These are phyloP conservation scores for Cisticola juncidis DNA, from an alignment of 2,113 vertebrate species.

Conservation along the genomic window DNA sequence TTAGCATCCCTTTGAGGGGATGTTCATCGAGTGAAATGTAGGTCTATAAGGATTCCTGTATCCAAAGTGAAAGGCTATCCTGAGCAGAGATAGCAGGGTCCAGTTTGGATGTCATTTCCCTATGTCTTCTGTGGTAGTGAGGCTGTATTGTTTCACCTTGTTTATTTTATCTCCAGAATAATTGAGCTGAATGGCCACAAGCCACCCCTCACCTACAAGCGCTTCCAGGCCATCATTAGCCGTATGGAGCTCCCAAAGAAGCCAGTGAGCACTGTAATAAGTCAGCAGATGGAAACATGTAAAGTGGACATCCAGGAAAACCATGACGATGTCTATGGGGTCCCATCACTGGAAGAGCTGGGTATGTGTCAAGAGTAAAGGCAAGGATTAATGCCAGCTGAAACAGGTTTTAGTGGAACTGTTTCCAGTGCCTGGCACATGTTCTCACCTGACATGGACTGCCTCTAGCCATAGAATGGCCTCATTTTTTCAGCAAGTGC, in stretches of 20 bases:
- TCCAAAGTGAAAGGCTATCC: neutral
- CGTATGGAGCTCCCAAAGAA: slow-evolving; percentile 91
- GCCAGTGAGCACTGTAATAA: slow-evolving; percentile 81
- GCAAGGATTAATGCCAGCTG: neutral
- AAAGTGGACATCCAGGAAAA: slow-evolving; percentile 82
- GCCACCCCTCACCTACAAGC: slow-evolving; percentile 94
- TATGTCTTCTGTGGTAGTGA: neutral
- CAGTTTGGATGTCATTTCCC: neutral
- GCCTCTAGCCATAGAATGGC: neutral
- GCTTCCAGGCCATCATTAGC: slow-evolving; percentile 93
- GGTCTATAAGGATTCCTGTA: neutral
- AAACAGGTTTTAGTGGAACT: neutral
- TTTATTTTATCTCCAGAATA: slow-evolving; percentile 79
- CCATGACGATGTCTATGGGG: slow-evolving; percentile 88
- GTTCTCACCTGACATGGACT: neutral
- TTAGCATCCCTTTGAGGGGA: neutral
- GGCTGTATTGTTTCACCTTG: neutral
- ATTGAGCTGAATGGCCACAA: slow-evolving; percentile 93
- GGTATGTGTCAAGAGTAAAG: slow-evolving; percentile 70
- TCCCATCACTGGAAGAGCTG: slow-evolving; percentile 93
- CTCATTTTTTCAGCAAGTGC: neutral
- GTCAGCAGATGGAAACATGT: slow-evolving; percentile 89
- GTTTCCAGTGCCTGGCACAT: neutral
- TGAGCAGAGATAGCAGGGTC: neutral
- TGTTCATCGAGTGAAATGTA: neutral